These are phyloP conservation scores for Mya arenaria DNA, from an alignment of 1,140 invertebrate genomes.

Conservation along the genomic window DNA sequence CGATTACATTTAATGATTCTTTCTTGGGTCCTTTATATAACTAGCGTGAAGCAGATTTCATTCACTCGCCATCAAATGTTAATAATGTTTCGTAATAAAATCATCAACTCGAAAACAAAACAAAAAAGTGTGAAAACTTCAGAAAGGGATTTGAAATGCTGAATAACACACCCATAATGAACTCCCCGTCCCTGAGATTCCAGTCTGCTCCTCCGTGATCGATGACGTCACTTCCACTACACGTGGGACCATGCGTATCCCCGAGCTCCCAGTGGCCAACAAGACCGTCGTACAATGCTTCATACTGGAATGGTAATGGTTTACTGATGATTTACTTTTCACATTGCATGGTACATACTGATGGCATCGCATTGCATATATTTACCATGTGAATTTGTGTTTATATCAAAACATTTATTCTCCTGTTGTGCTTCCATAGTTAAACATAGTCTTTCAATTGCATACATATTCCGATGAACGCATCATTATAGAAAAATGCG, in stretches of 20 bases:
- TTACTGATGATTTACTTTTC: neutral
- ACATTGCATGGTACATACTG: too few relatives aligned
- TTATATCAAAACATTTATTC: too few relatives aligned
- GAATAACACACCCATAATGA: constrained; percentile 57
- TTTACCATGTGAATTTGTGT: too few relatives aligned
- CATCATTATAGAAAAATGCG: too few relatives aligned
- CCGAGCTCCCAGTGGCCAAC: constrained; percentile 72
- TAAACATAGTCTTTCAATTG: too few relatives aligned
- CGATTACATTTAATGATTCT: neutral
- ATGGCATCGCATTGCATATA: neutral
- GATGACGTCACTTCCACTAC: constrained; percentile 57
- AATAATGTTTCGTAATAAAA: too few relatives aligned
- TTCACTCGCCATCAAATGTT: neutral
- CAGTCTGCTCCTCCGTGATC: constrained; percentile 71
- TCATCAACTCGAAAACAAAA: too few relatives aligned
- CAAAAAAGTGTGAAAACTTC: too few relatives aligned
- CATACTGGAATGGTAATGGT: constrained; percentile 30
- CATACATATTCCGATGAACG: too few relatives aligned
- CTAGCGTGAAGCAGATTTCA: neutral
- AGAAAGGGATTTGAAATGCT: too few relatives aligned
- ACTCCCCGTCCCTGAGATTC: constrained; percentile 55
- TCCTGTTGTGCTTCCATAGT: too few relatives aligned
- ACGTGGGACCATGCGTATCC: constrained; percentile 56
- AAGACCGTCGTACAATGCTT: constrained; percentile 63
- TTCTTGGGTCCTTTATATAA: neutral